Evolutionary conservation across 2,888 invertebrate genomes (phyloP).

Genomic region (Geophilus truncorum): DNA sequence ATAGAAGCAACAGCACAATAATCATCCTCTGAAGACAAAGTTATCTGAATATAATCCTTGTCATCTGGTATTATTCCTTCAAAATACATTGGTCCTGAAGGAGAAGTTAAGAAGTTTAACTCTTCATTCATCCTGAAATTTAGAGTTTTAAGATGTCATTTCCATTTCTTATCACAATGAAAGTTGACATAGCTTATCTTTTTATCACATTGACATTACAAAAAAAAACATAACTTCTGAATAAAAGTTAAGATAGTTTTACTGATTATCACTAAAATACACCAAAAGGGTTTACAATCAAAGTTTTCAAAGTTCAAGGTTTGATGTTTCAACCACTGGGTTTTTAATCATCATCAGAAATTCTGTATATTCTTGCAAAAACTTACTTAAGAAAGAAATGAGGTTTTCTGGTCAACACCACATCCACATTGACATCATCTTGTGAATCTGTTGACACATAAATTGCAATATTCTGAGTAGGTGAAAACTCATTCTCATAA

Average conservation of each 20-base stretch:
- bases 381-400: neutral
- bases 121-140: neutral
- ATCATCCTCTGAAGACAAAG: slow-evolving; percentile 49
- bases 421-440: neutral
- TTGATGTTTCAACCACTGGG: too few relatives aligned
- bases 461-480: neutral
- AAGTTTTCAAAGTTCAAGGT: too few relatives aligned
- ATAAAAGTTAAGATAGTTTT: too few relatives aligned
- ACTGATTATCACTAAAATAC: too few relatives aligned
- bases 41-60: slow-evolving; percentile 47
- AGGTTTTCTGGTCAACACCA: neutral
- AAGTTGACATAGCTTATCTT: too few relatives aligned
- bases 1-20: slow-evolving; percentile 73
- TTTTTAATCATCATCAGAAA: too few relatives aligned
- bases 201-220: too few relatives aligned
- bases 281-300: too few relatives aligned
- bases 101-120: slow-evolving; percentile 48
- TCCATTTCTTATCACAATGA: neutral
- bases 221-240: too few relatives aligned
- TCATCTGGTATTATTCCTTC: slow-evolving; percentile 56
- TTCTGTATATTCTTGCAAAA: too few relatives aligned
- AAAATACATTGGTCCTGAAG: slow-evolving; percentile 60
- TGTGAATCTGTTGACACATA: neutral
- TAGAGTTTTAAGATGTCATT: neutral
- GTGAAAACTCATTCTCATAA: neutral